Evolutionary conservation across 1,140 invertebrate genomes (phyloP).

Genomic region (Drosophila persimilis): DNA sequence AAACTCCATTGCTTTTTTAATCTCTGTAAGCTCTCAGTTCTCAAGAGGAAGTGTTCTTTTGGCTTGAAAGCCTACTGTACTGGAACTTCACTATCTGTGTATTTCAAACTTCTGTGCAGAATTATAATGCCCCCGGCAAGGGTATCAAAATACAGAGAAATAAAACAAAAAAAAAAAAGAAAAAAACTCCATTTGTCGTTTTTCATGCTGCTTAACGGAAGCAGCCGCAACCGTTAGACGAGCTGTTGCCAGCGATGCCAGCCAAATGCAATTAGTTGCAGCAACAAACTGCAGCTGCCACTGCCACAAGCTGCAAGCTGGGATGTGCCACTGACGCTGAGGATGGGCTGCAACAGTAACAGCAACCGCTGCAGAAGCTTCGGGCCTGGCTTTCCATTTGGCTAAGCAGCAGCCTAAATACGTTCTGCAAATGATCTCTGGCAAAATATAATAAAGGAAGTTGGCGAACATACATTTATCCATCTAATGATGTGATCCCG

Average conservation of each 20-base stretch:
- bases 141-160: slow-evolving; percentile 8
- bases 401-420: slow-evolving; percentile 61
- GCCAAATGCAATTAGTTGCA: slow-evolving; percentile 79
- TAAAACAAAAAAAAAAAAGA: slow-evolving; percentile 31
- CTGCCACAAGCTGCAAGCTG: slow-evolving; percentile 25
- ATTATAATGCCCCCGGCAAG: too few relatives aligned
- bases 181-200: slow-evolving; percentile 59
- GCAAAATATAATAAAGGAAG: slow-evolving; percentile 65
- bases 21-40: too few relatives aligned
- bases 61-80: too few relatives aligned
- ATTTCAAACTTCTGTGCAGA: too few relatives aligned
- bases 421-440: slow-evolving; percentile 57
- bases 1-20: too few relatives aligned
- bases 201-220: slow-evolving; percentile 62
- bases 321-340: slow-evolving; percentile 13
- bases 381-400: slow-evolving; percentile 62
- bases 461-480: slow-evolving; percentile 46
- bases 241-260: slow-evolving; percentile 62
- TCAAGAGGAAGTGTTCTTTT: too few relatives aligned
- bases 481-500: slow-evolving; percentile 53
- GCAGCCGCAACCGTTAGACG: slow-evolving; percentile 54
- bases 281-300: slow-evolving; percentile 77
- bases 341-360: slow-evolving; percentile 24
- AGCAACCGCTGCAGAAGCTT: slow-evolving; percentile 8
- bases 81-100: too few relatives aligned